phyloP scores from a whole-genome alignment of 2,888 invertebrate species.

The Atherix ibis region DNA sequence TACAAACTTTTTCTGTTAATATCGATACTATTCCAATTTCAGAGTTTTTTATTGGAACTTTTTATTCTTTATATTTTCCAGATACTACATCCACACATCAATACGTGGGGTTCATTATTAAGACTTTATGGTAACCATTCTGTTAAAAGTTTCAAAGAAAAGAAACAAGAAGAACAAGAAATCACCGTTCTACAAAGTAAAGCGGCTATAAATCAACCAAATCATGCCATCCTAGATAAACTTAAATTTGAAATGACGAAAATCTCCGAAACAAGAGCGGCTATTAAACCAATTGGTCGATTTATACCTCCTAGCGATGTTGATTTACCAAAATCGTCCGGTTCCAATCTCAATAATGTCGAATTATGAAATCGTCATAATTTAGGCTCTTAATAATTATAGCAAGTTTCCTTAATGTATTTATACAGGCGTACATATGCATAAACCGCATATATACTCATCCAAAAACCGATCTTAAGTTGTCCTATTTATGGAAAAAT shows the following conservation, averaged over 20 bases:
- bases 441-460: no score
- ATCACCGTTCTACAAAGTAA: constrained; percentile 79
- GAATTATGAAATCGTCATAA: constrained; percentile 30
- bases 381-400: no score
- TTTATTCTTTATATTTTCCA: constrained; percentile 26
- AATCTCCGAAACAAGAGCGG: constrained; percentile 46
- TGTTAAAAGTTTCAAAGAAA: constrained; percentile 80
- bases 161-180: constrained; percentile 82
- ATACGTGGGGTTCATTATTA: constrained; percentile 85
- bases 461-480: no score
- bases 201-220: constrained; percentile 79
- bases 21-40: constrained; percentile 1
- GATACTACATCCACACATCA: constrained; percentile 86
- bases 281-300: constrained; percentile 45
- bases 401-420: no score
- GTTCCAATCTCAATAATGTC: constrained; percentile 63
- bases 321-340: constrained; percentile 51
- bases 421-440: no score
- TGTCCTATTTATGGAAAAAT: no score
- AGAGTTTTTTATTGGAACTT: not conserved
- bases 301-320: constrained; percentile 46
- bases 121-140: constrained; percentile 85
- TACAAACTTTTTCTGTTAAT: no score
- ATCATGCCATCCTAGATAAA: constrained; percentile 77
- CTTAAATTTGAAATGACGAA: constrained; percentile 68